These are phyloP conservation scores for Notolepis coatsorum DNA, from an alignment of 2,797 vertebrate species.

Conservation along the genomic window DNA sequence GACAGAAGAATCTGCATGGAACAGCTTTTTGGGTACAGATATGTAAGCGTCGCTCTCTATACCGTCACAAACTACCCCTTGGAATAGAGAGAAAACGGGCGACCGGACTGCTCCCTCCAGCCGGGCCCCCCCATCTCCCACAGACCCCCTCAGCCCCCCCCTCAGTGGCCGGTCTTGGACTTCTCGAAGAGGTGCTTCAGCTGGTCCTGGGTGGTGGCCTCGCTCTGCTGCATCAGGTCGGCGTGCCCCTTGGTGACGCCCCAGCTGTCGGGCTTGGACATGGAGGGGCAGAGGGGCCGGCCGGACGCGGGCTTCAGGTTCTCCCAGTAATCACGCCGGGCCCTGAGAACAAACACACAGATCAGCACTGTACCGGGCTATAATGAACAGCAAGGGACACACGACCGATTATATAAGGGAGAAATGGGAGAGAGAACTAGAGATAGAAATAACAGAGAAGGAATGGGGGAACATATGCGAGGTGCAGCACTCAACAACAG, in stretches of 20 bases:
- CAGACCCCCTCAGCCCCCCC: not conserved
- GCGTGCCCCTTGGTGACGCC: slow-evolving; percentile 91
- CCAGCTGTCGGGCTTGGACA: slow-evolving; percentile 90
- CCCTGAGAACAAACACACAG: too few species aligned
- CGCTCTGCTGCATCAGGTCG: slow-evolving; percentile 94
- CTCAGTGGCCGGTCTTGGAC: slow-evolving; percentile 50
- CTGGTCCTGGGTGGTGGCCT: slow-evolving; percentile 89
- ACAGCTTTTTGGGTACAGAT: too few species aligned
- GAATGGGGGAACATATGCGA: not conserved
- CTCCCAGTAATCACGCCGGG: slow-evolving; percentile 95
- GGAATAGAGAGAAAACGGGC: too few species aligned
- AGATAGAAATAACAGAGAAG: not conserved
- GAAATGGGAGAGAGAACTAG: not conserved
- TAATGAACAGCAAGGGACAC: too few species aligned
- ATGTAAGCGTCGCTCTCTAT: too few species aligned
- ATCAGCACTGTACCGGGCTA: too few species aligned
- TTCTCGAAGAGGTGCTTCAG: slow-evolving; percentile 88
- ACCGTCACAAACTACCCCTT: too few species aligned
- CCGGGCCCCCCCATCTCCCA: not conserved
- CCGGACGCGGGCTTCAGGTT: slow-evolving; percentile 91
- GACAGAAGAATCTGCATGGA: too few species aligned
- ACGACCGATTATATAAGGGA: too few species aligned
- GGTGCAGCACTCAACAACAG: too few species aligned
- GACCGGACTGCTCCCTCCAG: not conserved
- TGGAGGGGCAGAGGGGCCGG: slow-evolving; percentile 87